A percentile compares a stretch with the other conserved stretches of the same genome.
phyloP scores from a whole-genome alignment of 2,113 vertebrate species.

The Atrichornis clamosus region DNA sequence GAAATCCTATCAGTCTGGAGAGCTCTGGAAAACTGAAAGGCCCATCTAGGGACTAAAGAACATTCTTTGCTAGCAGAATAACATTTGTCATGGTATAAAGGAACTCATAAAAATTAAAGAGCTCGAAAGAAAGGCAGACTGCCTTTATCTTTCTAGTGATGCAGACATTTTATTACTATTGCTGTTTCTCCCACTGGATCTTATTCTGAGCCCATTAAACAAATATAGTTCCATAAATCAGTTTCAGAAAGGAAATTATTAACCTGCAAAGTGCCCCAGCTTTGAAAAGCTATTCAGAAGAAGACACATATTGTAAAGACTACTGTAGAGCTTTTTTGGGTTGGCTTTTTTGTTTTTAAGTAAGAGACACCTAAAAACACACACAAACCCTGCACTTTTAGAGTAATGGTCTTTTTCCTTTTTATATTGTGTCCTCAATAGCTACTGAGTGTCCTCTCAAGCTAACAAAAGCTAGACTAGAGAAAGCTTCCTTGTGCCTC shows the following conservation, averaged over 20 bases:
- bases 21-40: slow-evolving; percentile 18
- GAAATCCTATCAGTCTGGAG: background rate
- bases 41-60: background rate
- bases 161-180: background rate
- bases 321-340: background rate
- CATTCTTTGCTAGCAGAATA: background rate
- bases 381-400: background rate
- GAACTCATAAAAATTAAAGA: slow-evolving; percentile 33
- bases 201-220: slow-evolving; percentile 32
- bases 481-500: background rate
- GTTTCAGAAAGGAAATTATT: background rate
- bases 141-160: slow-evolving; percentile 14
- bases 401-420: background rate
- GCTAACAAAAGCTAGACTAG: background rate
- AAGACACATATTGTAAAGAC: background rate
- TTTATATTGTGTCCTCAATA: background rate
- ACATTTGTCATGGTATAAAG: slow-evolving; percentile 7
- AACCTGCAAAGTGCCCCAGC: background rate
- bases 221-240: background rate
- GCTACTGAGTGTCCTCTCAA: background rate
- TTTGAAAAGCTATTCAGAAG: background rate
- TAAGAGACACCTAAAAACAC: background rate
- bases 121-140: background rate
- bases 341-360: background rate
- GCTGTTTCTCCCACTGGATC: background rate